Evolutionary conservation across 2,888 invertebrate species (phyloP).

Genomic region (Brachynemurus nebulosus): DNA sequence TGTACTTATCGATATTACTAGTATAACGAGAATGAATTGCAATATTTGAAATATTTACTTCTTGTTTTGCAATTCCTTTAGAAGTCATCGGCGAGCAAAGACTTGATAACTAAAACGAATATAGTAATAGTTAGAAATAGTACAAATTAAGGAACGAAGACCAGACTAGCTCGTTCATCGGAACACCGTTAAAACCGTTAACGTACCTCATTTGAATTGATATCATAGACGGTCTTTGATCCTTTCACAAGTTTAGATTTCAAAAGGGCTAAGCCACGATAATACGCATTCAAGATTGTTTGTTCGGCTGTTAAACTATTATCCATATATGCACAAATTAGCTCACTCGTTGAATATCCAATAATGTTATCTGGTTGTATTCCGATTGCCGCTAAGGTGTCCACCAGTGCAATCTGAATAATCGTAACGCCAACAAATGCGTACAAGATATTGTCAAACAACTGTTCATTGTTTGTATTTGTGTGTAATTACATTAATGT

Average conservation of each 20-base stretch:
- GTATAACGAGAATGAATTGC: conserved; percentile 74
- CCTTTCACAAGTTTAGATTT: conserved; percentile 57
- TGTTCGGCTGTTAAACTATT: conserved; percentile 79
- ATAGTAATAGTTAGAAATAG: neutral
- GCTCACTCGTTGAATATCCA: conserved; percentile 89
- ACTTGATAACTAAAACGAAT: conserved; percentile 30
- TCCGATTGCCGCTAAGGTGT: conserved; percentile 43
- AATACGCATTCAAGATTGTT: conserved; percentile 72
- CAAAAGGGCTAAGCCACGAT: conserved; percentile 60
- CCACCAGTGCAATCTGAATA: conserved; percentile 49
- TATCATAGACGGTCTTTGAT: conserved; percentile 80
- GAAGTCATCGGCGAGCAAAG: conserved; percentile 47
- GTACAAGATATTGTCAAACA: conserved; percentile 11
- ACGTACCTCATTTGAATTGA: conserved; percentile 41
- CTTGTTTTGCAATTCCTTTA: conserved; percentile 57
- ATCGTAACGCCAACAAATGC: conserved; percentile 52
- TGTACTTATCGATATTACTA: conserved; percentile 29
- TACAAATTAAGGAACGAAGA: too few relatives aligned
- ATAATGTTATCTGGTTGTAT: conserved; percentile 56
- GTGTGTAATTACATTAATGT: conserved; percentile 48
- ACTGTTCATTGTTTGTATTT: conserved; percentile 33
- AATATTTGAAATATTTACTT: conserved; percentile 23
- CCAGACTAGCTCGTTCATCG: too few relatives aligned
- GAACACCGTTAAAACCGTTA: neutral
- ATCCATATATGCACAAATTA: conserved; percentile 92